Evolutionary conservation across 2,797 vertebrate genomes (phyloP).

Genomic region (Mormyrus hasselquistii): DNA sequence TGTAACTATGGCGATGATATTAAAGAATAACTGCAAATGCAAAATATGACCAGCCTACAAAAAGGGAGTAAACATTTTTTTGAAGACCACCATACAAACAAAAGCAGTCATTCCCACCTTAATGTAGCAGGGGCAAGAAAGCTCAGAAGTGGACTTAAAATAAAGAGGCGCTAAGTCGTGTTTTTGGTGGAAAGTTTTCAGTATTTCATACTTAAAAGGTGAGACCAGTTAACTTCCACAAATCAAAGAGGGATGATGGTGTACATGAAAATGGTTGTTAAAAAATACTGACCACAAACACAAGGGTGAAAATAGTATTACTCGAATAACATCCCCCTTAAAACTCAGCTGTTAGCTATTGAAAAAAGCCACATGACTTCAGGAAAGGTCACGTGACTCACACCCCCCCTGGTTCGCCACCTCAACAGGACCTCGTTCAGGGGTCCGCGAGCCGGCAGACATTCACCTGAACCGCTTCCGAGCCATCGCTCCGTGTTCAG

Average conservation of each 20-base stretch:
- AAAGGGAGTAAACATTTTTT: not conserved
- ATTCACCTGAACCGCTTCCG: not conserved
- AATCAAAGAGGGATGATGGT: not conserved
- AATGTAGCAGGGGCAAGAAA: not conserved
- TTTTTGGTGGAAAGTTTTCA: not conserved
- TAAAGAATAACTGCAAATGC: not conserved
- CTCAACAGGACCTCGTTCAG: not conserved
- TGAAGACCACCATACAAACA: not conserved
- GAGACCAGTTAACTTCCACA: not conserved
- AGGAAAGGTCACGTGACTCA: slow-evolving; percentile 31
- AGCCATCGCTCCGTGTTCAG: not conserved
- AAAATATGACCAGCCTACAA: not conserved
- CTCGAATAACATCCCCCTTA: not conserved
- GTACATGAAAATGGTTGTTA: not conserved
- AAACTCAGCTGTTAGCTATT: slow-evolving; percentile 49
- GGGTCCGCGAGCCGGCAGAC: not conserved
- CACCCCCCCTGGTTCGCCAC: not conserved
- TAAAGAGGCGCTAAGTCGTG: not conserved
- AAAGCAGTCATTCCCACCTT: not conserved
- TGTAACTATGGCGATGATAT: not conserved
- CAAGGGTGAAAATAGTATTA: not conserved
- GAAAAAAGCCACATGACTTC: slow-evolving; percentile 54
- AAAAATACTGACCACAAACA: not conserved
- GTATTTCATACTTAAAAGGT: not conserved
- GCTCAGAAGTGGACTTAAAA: not conserved